phyloP scores from a whole-genome alignment of 2,797 vertebrate genomes.

The Rallus crepitans region DNA sequence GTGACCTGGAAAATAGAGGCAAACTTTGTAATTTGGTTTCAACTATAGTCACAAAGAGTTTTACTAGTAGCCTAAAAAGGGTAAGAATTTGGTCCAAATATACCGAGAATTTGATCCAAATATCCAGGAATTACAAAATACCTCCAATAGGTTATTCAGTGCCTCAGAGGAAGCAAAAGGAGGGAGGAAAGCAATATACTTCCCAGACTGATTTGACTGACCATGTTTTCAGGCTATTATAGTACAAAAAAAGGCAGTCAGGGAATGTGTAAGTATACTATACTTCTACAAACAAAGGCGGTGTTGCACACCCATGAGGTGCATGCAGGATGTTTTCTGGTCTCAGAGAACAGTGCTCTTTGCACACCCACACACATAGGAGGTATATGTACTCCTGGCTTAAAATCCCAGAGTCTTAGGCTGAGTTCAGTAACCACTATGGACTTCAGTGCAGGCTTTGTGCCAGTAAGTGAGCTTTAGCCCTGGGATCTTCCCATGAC shows the following conservation, averaged over 20 bases:
- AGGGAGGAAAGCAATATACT: background rate
- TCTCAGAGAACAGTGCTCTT: background rate
- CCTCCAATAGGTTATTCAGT: background rate
- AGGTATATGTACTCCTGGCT: accelerated
- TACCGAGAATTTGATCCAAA: background rate
- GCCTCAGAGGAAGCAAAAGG: background rate
- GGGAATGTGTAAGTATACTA: background rate
- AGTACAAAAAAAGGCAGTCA: background rate
- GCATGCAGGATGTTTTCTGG: background rate
- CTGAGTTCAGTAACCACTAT: background rate
- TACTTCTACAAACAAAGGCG: background rate
- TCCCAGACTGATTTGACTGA: background rate
- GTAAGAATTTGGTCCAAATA: background rate
- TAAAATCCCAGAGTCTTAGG: background rate
- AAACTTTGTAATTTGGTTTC: background rate
- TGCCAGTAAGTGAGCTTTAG: background rate
- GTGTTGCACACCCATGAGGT: background rate
- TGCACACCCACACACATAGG: background rate
- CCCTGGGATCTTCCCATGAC: background rate
- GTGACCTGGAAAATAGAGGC: background rate
- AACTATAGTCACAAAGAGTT: background rate
- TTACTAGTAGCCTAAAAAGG: background rate
- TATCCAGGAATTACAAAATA: background rate
- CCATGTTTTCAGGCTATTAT: background rate
- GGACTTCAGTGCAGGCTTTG: background rate